Conservation (phyloP, 2,888 invertebrate species). For the Dione vanillae region DNA sequence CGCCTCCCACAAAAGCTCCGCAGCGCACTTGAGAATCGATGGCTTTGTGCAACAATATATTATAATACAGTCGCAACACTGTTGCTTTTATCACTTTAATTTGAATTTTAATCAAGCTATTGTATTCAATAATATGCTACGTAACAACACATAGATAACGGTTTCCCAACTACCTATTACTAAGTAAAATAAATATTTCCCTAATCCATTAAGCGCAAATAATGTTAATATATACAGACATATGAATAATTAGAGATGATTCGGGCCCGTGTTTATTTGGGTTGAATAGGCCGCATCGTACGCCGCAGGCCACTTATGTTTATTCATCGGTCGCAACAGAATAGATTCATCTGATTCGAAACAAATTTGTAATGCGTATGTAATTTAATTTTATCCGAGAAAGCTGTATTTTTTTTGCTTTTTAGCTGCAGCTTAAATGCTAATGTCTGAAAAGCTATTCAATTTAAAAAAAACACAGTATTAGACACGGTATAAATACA, state of each 20-base stretch:
- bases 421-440: not conserved
- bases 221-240: constrained; percentile 38
- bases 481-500: no score
- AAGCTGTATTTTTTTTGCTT: constrained; percentile 24
- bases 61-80: not conserved
- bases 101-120: not conserved
- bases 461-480: no score
- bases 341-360: constrained; percentile 34
- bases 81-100: not conserved
- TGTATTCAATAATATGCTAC: not conserved
- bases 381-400: no score
- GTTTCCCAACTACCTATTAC: not conserved
- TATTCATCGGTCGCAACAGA: constrained; percentile 36
- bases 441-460: no score
- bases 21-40: not conserved
- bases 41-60: not conserved
- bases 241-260: constrained; percentile 41
- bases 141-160: not conserved
- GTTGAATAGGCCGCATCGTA: constrained; percentile 32
- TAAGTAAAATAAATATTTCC: constrained; percentile 17
- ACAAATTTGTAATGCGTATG: constrained; percentile 24
- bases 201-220: constrained; percentile 31
- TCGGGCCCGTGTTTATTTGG: constrained; percentile 40
- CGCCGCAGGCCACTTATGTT: constrained; percentile 36
- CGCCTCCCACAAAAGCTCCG: not conserved